phyloP scores from a whole-genome alignment of 2,888 invertebrate species.

The Gandaritis pyraliata region DNA sequence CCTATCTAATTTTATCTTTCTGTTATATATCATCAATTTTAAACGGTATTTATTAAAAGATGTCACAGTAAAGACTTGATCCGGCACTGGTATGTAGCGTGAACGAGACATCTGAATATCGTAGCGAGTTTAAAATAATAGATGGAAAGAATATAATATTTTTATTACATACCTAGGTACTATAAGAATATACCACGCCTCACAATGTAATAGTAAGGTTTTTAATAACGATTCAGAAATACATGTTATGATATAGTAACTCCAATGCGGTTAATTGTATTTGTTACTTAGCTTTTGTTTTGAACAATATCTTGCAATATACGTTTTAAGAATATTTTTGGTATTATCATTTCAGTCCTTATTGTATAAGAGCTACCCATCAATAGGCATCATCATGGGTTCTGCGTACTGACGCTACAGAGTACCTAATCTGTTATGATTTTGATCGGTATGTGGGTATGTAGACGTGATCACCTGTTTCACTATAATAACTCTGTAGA shows the following conservation, averaged over 20 bases:
- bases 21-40: constrained; percentile 2
- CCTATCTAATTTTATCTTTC: not conserved
- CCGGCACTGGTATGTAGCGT: constrained; percentile 1
- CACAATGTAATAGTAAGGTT: constrained; percentile 3
- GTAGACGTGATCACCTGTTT: no score
- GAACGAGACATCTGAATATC: not conserved
- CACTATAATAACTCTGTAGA: no score
- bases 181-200: constrained; percentile 15
- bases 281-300: constrained; percentile 29
- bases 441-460: no score
- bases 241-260: constrained; percentile 6
- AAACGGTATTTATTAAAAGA: constrained; percentile 6
- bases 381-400: not conserved
- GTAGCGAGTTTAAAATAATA: constrained; percentile 11
- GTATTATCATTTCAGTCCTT: not conserved
- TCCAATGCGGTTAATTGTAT: constrained; percentile 20
- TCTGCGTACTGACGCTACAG: no score
- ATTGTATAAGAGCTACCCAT: not conserved
- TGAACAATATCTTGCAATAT: constrained; percentile 30
- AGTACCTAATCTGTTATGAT: no score
- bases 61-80: constrained; percentile 6
- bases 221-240: constrained; percentile 17
- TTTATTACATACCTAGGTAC: constrained; percentile 1
- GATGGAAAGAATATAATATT: constrained; percentile 7
- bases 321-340: constrained; percentile 22